phyloP scores from a whole-genome alignment of 53 echinoderm and acorn worm species.

The Patiria pectinifera region DNA sequence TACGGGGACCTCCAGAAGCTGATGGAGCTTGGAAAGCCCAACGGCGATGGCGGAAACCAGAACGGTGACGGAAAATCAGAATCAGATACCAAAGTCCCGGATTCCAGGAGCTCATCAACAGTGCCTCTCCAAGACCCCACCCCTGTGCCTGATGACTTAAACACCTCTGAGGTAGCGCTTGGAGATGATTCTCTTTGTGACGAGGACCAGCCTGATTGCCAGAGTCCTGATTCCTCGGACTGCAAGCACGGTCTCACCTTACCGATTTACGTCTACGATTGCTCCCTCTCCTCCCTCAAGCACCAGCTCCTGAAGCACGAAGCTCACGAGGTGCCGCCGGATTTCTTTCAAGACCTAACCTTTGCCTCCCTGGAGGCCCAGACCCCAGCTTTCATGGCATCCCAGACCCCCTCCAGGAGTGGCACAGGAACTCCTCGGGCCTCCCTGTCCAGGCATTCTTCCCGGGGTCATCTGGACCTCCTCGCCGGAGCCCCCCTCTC shows the following conservation, averaged over 20 bases:
- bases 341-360: conserved; percentile 86
- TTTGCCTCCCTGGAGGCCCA: conserved; percentile 71
- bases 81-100: background rate
- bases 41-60: background rate
- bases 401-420: conserved; percentile 9
- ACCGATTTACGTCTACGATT: conserved; percentile 92
- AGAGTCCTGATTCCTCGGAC: conserved; percentile 1
- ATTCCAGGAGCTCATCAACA: conserved; percentile 6
- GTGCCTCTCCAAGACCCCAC: background rate
- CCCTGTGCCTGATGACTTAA: conserved; percentile 27
- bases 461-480: conserved; percentile 22
- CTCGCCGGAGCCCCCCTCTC: background rate
- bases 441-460: conserved; percentile 51
- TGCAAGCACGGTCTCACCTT: conserved; percentile 53
- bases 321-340: conserved; percentile 39
- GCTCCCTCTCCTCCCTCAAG: conserved; percentile 78
- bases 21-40: conserved; percentile 31
- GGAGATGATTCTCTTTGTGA: background rate
- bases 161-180: background rate
- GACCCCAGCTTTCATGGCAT: conserved; percentile 21
- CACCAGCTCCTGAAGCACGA: conserved; percentile 72
- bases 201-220: background rate
- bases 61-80: conserved; percentile 17
- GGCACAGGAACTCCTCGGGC: conserved; percentile 24
- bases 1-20: conserved; percentile 80